Conservation (phyloP, 2,797 vertebrate genomes). For the Buceros bicornis region DNA sequence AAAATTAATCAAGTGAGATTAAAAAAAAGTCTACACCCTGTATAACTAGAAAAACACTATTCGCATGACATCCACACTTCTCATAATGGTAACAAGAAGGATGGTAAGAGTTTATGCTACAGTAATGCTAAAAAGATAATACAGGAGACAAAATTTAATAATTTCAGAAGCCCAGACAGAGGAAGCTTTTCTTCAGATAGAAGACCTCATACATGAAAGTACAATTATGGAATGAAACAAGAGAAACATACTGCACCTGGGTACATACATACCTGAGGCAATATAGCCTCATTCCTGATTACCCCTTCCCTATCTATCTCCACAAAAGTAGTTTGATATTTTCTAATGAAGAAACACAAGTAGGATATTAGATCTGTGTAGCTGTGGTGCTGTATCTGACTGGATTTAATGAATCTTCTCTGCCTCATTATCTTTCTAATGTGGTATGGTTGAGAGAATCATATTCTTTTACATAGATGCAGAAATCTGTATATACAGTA, state of each 20-base stretch:
- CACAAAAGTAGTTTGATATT: not conserved
- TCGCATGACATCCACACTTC: not conserved
- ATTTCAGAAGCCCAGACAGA: not conserved
- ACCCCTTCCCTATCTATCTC: not conserved
- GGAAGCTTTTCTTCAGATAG: not conserved
- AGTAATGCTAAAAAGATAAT: not conserved
- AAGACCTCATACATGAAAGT: not conserved
- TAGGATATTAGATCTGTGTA: not conserved
- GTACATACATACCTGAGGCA: not conserved
- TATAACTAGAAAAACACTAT: not conserved
- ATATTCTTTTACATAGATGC: not conserved
- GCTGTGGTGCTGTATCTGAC: not conserved
- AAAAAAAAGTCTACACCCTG: not conserved
- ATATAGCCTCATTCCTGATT: not conserved
- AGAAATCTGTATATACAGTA: not conserved
- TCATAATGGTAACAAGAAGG: not conserved
- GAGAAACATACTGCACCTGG: not conserved
- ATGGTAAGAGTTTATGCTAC: not conserved
- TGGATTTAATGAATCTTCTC: not conserved
- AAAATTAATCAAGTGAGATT: slow-evolving; percentile 1
- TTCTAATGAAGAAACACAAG: not conserved
- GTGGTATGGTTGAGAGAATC: not conserved
- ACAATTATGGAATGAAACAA: not conserved
- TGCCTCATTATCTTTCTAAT: not conserved
- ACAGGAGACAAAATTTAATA: not conserved